Base-by-base conservation (phyloP, 2,797 vertebrate species). In the Hozukius guyotensis region DNA sequence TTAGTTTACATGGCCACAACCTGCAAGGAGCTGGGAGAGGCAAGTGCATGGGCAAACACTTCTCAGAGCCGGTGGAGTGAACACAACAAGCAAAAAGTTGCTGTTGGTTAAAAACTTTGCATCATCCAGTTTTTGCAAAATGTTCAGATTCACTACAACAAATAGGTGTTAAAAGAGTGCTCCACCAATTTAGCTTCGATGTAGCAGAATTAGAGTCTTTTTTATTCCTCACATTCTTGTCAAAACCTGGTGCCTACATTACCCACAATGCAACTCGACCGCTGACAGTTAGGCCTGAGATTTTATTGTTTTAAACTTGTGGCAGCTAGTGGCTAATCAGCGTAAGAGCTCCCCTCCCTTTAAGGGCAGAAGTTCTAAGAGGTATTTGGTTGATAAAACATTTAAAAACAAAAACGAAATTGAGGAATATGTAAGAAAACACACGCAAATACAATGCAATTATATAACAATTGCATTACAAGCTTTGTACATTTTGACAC, bases 1-100 rank as follows among this genome's bases (percentile, higher is more conserved):
- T 84, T 59, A 61, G 80, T 83, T 89, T 88, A 82, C 79, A 52
- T 0, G 25, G 64, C 56, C 60, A 72, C 66, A 75, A 86, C 80
- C 78, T 80, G 81, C 72, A 76, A 22, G 3, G 64, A 69, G 32
- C 5, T 25, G 24, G 9, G 64, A 68, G 14, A 25, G n/a, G 12
- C 85, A 88, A 86, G 81, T 81, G 71, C 78, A 85, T 0, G 7
- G 38, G 46, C 20, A 62, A 74, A 56, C 31, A 36, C n/a, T 6
- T 13, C 36, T n/a, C 12, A 32, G 56, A n/a, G 36, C 61, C 20
- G 22, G 31, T 27, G 36, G 25, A 14, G 53, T 25, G 34, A 72
- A 61, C 4, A 8, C 56, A 8, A 27, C 38, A 53, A 6, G 59
- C 25, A 6, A 32, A 25, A 18, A 14, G 22, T 24, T 27, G 31